A percentile compares a stretch with the other conserved stretches of the same genome.
phyloP scores from a whole-genome alignment of 2,797 vertebrate species.

The Anolis apletophallus region DNA sequence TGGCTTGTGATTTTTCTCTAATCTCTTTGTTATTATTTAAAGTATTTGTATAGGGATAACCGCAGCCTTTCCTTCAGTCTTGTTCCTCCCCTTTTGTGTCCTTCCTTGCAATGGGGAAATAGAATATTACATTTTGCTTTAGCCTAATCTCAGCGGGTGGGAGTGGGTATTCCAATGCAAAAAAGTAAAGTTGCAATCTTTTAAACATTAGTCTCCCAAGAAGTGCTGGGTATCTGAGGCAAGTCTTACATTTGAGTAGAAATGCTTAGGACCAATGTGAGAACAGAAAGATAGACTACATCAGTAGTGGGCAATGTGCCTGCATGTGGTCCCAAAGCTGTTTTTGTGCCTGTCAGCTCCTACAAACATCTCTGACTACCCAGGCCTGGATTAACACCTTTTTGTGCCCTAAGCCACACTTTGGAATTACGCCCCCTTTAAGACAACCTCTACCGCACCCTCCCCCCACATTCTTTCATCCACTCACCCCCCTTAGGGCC shows the following conservation, averaged over 20 bases:
- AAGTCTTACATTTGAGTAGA: background rate
- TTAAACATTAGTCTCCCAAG: background rate
- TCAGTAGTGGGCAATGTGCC: too few relatives aligned
- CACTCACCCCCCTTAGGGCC: too few relatives aligned
- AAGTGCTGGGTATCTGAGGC: background rate
- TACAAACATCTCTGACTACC: too few relatives aligned
- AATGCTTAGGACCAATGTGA: background rate
- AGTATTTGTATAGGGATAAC: constrained; percentile 40
- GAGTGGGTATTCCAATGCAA: background rate
- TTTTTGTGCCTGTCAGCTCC: too few relatives aligned
- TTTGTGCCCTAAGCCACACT: too few relatives aligned
- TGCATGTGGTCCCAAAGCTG: too few relatives aligned
- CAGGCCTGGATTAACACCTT: too few relatives aligned
- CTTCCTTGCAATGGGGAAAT: constrained; percentile 35
- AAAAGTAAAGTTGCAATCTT: background rate
- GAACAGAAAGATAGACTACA: too few relatives aligned
- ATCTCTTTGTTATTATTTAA: constrained; percentile 64
- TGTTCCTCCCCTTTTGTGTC: constrained; percentile 25
- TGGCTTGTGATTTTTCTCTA: constrained; percentile 69
- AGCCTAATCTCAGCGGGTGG: background rate
- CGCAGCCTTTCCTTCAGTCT: constrained; percentile 29
- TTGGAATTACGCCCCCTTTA: too few relatives aligned
- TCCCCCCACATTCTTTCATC: too few relatives aligned
- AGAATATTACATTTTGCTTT: constrained; percentile 11
- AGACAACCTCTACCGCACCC: too few relatives aligned